These are phyloP conservation scores for Nesometra sesokonis DNA, from an alignment of 35 echinoderm and acorn worm genomes.

Conservation along the genomic window DNA sequence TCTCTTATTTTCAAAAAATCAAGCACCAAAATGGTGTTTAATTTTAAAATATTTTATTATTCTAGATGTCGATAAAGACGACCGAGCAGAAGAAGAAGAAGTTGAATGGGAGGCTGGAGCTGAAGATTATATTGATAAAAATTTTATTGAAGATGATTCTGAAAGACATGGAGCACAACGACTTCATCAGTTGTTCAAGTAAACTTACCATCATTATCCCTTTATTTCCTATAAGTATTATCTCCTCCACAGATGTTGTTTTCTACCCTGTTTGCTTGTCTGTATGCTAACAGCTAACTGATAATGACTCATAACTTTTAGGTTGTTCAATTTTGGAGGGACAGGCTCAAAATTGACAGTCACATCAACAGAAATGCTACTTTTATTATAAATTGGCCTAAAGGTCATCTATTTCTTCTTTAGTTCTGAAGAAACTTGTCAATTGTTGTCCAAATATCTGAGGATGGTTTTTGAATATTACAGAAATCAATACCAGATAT, in stretches of 20 bases:
- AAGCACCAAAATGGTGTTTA: background rate
- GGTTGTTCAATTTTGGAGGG: too few species aligned
- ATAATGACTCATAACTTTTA: too few species aligned
- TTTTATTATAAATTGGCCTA: too few species aligned
- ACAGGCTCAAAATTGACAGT: too few species aligned
- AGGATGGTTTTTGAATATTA: too few species aligned
- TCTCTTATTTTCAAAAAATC: background rate
- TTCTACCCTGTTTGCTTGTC: background rate
- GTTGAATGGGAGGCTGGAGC: slow-evolving; percentile 80
- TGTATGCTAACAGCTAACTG: background rate
- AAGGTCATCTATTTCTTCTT: too few species aligned
- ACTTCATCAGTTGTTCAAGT: slow-evolving; percentile 67
- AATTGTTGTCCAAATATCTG: too few species aligned
- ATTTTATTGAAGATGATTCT: slow-evolving; percentile 44
- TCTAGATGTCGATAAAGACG: slow-evolving; percentile 78
- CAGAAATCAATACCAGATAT: slow-evolving; percentile 66
- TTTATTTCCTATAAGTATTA: too few species aligned
- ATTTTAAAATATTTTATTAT: background rate
- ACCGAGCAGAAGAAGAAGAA: slow-evolving; percentile 71
- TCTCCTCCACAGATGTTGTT: too few species aligned
- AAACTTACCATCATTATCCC: background rate
- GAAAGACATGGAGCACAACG: slow-evolving; percentile 82
- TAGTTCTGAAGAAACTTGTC: too few species aligned
- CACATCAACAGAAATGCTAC: too few species aligned
- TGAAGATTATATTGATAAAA: slow-evolving; percentile 76